Conservation (phyloP, 2,113 vertebrate genomes). For the Catagonus wagneri region DNA sequence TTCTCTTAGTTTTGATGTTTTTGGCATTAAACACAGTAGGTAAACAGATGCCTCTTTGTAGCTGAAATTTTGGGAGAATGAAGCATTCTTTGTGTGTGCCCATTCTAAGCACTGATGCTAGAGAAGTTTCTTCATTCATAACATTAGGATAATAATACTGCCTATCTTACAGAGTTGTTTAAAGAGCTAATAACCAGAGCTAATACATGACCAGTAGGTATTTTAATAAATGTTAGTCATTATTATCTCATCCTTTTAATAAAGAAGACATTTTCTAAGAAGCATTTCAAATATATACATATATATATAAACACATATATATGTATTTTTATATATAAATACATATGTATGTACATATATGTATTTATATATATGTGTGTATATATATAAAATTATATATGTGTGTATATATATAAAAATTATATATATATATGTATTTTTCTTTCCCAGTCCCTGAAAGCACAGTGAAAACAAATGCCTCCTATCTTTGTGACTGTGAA, state of each 20-base stretch:
- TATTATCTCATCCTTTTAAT: background rate
- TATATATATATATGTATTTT: no score
- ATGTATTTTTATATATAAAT: no score
- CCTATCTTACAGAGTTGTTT: background rate
- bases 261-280: constrained; percentile 28
- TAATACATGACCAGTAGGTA: background rate
- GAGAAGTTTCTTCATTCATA: background rate
- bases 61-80: background rate
- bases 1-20: background rate
- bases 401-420: no score
- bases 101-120: background rate
- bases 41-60: background rate
- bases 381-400: no score
- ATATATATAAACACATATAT: no score
- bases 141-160: background rate
- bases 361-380: no score
- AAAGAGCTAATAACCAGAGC: background rate
- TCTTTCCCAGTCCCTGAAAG: background rate
- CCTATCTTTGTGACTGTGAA: background rate
- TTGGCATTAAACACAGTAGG: background rate
- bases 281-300: background rate
- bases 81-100: background rate
- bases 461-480: background rate
- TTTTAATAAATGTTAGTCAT: constrained; percentile 4
- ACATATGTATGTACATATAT: no score